Conservation (phyloP, 2,113 vertebrate genomes). For the Cryptotis parvus region DNA sequence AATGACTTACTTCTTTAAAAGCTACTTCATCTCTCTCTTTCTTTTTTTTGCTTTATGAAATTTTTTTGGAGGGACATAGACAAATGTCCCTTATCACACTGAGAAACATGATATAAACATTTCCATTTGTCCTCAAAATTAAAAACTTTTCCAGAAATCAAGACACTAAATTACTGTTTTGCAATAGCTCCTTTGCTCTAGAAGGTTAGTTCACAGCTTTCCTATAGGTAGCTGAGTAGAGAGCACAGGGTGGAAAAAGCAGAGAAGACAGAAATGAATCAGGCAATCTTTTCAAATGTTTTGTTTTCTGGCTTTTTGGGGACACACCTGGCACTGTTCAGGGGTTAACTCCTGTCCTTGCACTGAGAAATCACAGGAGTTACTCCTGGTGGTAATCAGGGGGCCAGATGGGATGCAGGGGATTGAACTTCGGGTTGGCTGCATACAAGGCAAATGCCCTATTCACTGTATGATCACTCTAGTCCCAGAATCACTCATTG, state of each 20-base stretch:
- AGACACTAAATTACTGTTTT: conserved; percentile 57
- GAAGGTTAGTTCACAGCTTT: conserved; percentile 60
- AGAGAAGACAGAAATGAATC: not conserved
- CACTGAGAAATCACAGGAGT: too few relatives aligned
- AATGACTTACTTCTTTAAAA: not conserved
- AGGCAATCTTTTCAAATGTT: too few relatives aligned
- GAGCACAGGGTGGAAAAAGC: not conserved
- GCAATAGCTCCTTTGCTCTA: conserved; percentile 34
- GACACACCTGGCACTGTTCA: too few relatives aligned
- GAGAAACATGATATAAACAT: not conserved
- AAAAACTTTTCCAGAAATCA: conserved; percentile 62
- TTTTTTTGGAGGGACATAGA: conserved; percentile 52
- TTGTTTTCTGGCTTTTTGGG: too few relatives aligned
- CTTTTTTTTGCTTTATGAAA: conserved; percentile 50
- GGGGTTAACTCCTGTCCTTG: too few relatives aligned
- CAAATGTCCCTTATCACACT: conserved; percentile 26
- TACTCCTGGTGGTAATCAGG: too few relatives aligned
- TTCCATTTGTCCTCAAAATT: conserved; percentile 56
- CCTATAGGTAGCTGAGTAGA: not conserved
- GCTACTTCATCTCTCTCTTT: not conserved
- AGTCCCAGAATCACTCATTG: not conserved
- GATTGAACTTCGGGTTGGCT: too few relatives aligned
- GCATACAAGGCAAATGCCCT: too few relatives aligned
- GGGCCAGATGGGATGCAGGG: too few relatives aligned
- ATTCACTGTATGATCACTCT: too few relatives aligned